Evolutionary conservation across 2,113 vertebrate species (phyloP).

Genomic region (Sialia sialis): DNA sequence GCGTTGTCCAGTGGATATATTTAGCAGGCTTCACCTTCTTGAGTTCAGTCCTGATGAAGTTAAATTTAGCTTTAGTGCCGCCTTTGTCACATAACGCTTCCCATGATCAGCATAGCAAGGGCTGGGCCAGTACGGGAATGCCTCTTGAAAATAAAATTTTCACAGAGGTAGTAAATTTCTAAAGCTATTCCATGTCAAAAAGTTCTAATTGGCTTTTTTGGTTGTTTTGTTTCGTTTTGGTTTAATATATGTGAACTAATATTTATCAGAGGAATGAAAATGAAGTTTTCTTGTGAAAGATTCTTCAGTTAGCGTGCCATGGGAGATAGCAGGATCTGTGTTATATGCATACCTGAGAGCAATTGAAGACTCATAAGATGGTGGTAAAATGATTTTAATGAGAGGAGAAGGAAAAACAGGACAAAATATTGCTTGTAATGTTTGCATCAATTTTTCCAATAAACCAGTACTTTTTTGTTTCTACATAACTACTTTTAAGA

Average conservation of each 20-base stretch:
- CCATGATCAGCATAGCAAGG: background rate
- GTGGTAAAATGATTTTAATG: background rate
- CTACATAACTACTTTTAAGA: background rate
- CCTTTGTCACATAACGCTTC: background rate
- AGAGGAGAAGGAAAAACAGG: background rate
- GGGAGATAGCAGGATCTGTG: background rate
- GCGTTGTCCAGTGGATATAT: background rate
- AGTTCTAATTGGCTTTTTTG: background rate
- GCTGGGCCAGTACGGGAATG: background rate
- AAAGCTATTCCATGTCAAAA: background rate
- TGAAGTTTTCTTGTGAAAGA: background rate
- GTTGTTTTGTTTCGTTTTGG: background rate
- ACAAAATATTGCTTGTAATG: background rate
- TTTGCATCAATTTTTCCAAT: background rate
- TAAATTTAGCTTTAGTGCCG: background rate
- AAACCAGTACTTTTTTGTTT: background rate
- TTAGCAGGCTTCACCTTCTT: background rate
- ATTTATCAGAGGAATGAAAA: background rate
- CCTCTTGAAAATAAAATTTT: background rate
- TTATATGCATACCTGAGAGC: background rate
- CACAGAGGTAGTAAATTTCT: background rate
- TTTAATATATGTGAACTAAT: background rate
- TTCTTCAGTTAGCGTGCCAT: background rate
- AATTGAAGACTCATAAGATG: background rate
- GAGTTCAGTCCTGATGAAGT: background rate